phyloP scores from a whole-genome alignment of 2,888 invertebrate genomes.

The Drosophila meridionalis region DNA sequence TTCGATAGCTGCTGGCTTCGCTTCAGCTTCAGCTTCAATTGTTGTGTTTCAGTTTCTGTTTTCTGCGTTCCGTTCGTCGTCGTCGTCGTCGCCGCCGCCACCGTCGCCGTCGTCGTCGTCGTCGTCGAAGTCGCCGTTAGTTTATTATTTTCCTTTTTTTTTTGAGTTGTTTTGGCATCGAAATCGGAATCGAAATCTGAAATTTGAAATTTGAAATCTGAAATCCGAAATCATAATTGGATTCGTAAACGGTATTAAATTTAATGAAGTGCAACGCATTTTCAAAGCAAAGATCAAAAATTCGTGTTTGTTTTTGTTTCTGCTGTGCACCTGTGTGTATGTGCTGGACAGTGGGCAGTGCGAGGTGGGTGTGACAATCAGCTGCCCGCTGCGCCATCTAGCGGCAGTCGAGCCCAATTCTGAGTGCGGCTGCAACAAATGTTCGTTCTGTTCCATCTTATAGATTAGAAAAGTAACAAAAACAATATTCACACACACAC shows the following conservation, averaged over 20 bases:
- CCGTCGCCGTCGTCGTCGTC: slow-evolving; percentile 20
- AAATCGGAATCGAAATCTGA: slow-evolving; percentile 30
- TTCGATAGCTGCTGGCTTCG: slow-evolving; percentile 38
- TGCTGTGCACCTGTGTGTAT: slow-evolving; percentile 8
- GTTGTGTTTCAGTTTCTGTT: slow-evolving; percentile 56
- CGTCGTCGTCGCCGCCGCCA: slow-evolving; percentile 13
- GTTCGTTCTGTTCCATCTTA: slow-evolving; percentile 16
- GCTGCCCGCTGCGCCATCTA: slow-evolving; percentile 51
- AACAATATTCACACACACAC: background rate
- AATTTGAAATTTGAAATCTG: slow-evolving; percentile 30
- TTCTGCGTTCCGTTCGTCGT: slow-evolving; percentile 48
- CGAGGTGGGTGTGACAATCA: slow-evolving; percentile 27
- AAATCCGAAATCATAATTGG: slow-evolving; percentile 14
- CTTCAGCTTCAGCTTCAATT: slow-evolving; percentile 44
- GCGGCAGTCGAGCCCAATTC: background rate
- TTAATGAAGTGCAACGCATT: slow-evolving; percentile 25
- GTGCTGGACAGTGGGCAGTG: background rate
- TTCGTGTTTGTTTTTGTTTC: slow-evolving; percentile 8
- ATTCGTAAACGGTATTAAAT: slow-evolving; percentile 22
- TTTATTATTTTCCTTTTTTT: slow-evolving; percentile 10
- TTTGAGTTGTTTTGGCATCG: slow-evolving; percentile 27
- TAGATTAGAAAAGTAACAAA: slow-evolving; percentile 19
- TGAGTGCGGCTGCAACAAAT: slow-evolving; percentile 28
- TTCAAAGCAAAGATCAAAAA: slow-evolving; percentile 5
- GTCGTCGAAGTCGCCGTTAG: slow-evolving; percentile 8